These are phyloP conservation scores for Syngnathus rostellatus DNA, from an alignment of 2,797 vertebrate genomes.

Conservation along the genomic window DNA sequence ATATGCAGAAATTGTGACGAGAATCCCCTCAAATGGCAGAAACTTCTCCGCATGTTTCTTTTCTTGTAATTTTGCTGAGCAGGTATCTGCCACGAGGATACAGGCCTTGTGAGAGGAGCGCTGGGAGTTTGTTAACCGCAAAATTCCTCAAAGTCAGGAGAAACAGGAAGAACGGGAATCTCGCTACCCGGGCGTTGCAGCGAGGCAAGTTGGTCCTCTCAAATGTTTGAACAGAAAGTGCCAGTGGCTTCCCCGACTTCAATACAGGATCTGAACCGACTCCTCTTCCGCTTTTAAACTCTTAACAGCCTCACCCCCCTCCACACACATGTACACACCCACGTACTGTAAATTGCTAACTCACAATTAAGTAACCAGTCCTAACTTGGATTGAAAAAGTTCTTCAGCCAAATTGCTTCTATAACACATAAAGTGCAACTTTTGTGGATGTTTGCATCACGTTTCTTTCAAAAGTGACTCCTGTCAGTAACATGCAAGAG, in stretches of 20 bases:
- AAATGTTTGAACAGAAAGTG: conserved; percentile 68
- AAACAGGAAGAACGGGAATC: conserved; percentile 68
- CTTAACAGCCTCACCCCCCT: conserved; percentile 52
- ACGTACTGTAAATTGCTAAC: conserved; percentile 37
- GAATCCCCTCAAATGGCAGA: conserved; percentile 46
- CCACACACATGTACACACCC: conserved; percentile 24
- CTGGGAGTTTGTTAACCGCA: conserved; percentile 62
- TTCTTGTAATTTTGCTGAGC: conserved; percentile 65
- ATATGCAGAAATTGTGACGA: conserved; percentile 12
- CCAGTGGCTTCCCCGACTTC: conserved; percentile 69
- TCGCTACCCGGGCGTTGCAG: conserved; percentile 45
- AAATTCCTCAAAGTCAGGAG: conserved; percentile 75
- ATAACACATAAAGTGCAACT: conserved; percentile 54
- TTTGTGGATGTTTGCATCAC: conserved; percentile 18
- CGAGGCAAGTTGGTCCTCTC: conserved; percentile 55
- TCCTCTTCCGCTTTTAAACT: conserved; percentile 70
- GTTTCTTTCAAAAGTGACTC: conserved; percentile 16
- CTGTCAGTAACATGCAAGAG: conserved; percentile 11
- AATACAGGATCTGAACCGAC: conserved; percentile 58
- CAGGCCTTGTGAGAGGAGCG: conserved; percentile 45
- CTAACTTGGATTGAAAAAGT: conserved; percentile 69
- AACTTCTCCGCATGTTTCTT: conserved; percentile 44
- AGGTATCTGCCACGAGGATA: conserved; percentile 60
- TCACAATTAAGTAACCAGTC: conserved; percentile 54
- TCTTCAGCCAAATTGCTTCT: conserved; percentile 60